Conservation (phyloP, 2,797 vertebrate species). For the Cyclura pinguis region DNA sequence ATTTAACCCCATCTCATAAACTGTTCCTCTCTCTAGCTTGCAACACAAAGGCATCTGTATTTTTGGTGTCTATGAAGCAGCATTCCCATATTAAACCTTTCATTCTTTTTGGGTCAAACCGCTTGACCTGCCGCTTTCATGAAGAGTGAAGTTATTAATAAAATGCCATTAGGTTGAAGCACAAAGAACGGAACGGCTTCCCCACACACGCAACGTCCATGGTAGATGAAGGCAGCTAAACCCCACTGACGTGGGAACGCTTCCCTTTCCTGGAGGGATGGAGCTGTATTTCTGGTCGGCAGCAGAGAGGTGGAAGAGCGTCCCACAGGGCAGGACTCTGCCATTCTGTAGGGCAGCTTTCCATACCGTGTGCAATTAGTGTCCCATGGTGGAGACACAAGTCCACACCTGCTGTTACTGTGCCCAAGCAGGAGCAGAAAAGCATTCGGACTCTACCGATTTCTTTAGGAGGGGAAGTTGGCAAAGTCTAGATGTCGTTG, state of each 20-base stretch:
- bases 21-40: not conserved
- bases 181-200: not conserved
- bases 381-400: too few species aligned
- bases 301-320: too few species aligned
- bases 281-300: not conserved
- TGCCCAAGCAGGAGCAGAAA: not conserved
- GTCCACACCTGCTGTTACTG: not conserved
- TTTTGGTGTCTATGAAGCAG: not conserved
- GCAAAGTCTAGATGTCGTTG: too few species aligned
- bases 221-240: not conserved
- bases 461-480: too few species aligned
- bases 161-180: too few species aligned
- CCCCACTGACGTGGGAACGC: not conserved
- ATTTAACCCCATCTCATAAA: slow-evolving; percentile 14
- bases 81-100: not conserved
- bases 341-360: too few species aligned
- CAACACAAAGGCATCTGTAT: not conserved
- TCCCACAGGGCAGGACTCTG: not conserved
- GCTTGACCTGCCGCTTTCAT: not conserved
- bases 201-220: not conserved
- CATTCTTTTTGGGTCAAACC: not conserved
- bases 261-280: not conserved
- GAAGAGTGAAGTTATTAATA: too few species aligned
- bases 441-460: too few species aligned
- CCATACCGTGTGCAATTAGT: too few species aligned